Percentiles rank a stretch among this genome's conserved stretches.
phyloP scores from a whole-genome alignment of 2,888 invertebrate species.

The Phymatocera aterrima region DNA sequence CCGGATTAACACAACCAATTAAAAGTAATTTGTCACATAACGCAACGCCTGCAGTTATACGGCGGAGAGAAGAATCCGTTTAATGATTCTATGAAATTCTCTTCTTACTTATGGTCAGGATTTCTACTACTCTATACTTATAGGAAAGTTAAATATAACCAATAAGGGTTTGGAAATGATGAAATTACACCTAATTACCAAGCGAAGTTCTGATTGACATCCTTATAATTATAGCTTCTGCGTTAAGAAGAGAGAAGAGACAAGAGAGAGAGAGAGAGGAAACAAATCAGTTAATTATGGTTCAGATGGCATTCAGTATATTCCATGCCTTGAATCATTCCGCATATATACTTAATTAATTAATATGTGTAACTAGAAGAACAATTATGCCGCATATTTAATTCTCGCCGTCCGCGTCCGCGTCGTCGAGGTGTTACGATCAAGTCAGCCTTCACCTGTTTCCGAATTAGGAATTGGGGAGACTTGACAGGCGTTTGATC shows the following conservation, averaged over 20 bases:
- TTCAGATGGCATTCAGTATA: constrained; percentile 18
- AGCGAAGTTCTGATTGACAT: constrained; percentile 22
- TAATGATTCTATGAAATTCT: constrained; percentile 36
- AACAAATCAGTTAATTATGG: constrained; percentile 8
- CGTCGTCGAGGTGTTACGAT: background rate
- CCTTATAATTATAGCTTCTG: background rate
- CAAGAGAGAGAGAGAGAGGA: too few species aligned
- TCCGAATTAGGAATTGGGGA: constrained; percentile 24
- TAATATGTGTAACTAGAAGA: constrained; percentile 4
- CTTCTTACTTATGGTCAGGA: background rate
- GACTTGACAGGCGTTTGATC: constrained; percentile 7
- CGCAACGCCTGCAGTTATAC: background rate
- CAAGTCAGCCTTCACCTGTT: constrained; percentile 39
- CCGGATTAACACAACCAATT: constrained; percentile 20
- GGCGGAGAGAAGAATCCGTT: constrained; percentile 24
- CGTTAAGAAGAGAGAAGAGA: background rate
- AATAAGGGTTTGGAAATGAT: background rate
- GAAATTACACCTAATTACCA: constrained; percentile 22
- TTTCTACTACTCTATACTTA: constrained; percentile 11
- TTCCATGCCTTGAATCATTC: background rate
- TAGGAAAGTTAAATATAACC: constrained; percentile 21
- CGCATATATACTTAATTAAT: background rate
- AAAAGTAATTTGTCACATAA: constrained; percentile 43
- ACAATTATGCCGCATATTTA: constrained; percentile 8
- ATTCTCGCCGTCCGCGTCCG: background rate